A percentile compares a stretch with the other conserved stretches of the same genome.
Evolutionary conservation across 1,140 invertebrate genomes (phyloP).

Genomic region (Homalodisca vitripennis): DNA sequence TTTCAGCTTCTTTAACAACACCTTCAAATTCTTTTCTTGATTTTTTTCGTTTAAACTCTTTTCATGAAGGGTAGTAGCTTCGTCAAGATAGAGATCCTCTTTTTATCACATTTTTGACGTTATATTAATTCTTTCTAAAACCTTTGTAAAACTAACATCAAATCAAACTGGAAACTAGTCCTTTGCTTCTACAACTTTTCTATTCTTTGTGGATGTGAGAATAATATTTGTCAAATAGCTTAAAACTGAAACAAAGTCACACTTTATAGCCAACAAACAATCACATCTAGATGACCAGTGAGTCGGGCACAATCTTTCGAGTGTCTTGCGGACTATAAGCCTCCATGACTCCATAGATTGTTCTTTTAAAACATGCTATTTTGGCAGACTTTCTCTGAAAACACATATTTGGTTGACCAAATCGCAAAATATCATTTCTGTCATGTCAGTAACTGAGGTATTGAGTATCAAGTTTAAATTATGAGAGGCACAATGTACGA

Average conservation of each 20-base stretch:
- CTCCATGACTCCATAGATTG: not conserved
- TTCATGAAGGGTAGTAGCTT: not conserved
- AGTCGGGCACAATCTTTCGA: not conserved
- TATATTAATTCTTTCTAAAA: not conserved
- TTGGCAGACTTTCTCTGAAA: constrained; percentile 20
- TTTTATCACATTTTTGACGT: no score
- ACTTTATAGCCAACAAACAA: not conserved
- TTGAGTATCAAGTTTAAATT: constrained; percentile 43
- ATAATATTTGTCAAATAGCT: not conserved
- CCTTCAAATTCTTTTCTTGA: no score
- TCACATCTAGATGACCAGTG: not conserved
- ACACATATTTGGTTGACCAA: constrained; percentile 22
- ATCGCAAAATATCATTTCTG: constrained; percentile 9
- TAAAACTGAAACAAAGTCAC: not conserved
- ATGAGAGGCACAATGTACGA: constrained; percentile 43
- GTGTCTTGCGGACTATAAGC: not conserved
- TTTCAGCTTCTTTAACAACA: no score
- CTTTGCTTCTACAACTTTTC: not conserved
- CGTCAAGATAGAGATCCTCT: not conserved
- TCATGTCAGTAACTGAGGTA: constrained; percentile 1
- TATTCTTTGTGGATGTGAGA: not conserved
- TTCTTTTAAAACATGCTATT: constrained; percentile 10
- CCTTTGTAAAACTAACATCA: not conserved
- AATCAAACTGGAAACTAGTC: no score
- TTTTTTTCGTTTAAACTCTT: not conserved